Conservation (phyloP, 2,797 vertebrate species). For the Lemur catta region DNA sequence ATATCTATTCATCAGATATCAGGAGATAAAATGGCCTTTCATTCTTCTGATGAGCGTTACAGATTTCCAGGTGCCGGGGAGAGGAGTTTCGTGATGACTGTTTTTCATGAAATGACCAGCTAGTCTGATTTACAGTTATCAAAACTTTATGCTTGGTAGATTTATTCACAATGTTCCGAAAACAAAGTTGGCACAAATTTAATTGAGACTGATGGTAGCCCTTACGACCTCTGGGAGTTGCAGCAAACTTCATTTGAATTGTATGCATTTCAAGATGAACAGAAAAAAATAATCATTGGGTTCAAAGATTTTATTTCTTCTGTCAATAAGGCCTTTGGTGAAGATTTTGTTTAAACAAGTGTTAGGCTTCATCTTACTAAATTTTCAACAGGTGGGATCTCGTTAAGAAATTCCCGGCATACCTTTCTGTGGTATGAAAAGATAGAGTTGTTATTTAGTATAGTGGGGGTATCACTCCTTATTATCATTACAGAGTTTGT, state of each 20-base stretch:
- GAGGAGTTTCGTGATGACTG: background rate
- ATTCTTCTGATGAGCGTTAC: background rate
- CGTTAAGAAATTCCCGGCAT: background rate
- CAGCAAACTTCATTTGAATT: slow-evolving; percentile 23
- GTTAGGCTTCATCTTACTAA: background rate
- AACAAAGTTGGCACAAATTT: background rate
- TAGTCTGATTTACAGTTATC: background rate
- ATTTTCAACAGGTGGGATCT: background rate
- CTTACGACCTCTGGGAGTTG: background rate
- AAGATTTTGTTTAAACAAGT: slow-evolving; percentile 2
- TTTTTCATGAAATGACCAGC: background rate
- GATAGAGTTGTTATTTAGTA: background rate
- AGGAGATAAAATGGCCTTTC: background rate
- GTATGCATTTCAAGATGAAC: background rate
- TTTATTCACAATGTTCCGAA: slow-evolving; percentile 22
- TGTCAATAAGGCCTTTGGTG: background rate
- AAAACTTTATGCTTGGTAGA: background rate
- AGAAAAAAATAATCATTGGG: background rate
- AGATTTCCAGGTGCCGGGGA: background rate
- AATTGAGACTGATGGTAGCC: background rate
- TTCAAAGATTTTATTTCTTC: slow-evolving; percentile 8
- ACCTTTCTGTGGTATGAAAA: background rate
- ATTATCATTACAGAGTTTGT: background rate
- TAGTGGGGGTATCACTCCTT: background rate
- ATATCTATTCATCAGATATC: background rate